Evolutionary conservation across 2,113 vertebrate species (phyloP), one percentile per base, ranked within the genome.

Genomic region (Larimichthys polyactis): DNA sequence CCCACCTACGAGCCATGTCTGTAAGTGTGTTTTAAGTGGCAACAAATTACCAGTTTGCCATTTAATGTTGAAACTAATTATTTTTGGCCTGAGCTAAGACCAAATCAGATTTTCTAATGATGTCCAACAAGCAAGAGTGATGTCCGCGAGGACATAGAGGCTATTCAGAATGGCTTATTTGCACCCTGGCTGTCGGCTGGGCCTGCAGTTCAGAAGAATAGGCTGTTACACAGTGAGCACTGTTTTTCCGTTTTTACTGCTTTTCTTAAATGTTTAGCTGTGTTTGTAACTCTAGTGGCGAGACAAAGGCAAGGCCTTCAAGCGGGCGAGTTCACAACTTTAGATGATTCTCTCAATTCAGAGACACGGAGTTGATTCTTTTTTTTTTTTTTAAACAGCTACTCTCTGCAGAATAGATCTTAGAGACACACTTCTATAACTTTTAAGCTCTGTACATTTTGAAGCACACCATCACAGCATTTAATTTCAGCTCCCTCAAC

Each of bases 101-200:
- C 82, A 88, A 85, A 82, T 76, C 63, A 54, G 49, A 67, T 79
- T 74, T 51, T 76, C 40, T 62, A 74, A 72, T 51, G 22, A 71
- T 46, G 60, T 79, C 43, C 20, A 58, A 51, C 46, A 44, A 69
- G 44, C 15, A 46, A 52, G 22, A 19, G 22, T 24, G 58, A 49
- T 0, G 24, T 65, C 64, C 43, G 27, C 10, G 6, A 51, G 49
- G 59, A 71, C 65, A 29, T 29, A 32, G n/a, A 79, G 67, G 49
- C 49, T 0, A 8, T n/a, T 67, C 59, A 1, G 69, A 76, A 73
- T 44, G 19, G 52, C 54, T 78, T 60, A 29, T 77, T 58, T 59
- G 22, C 67, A 60, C 54, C 27, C 12, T 11, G 4, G 36, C 71
- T 24, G 68, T 59, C 55, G 57, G 17, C 73, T 71, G 83, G 59